Conservation (phyloP, 2,113 vertebrate species). For the Urocynchramus pylzowi region DNA sequence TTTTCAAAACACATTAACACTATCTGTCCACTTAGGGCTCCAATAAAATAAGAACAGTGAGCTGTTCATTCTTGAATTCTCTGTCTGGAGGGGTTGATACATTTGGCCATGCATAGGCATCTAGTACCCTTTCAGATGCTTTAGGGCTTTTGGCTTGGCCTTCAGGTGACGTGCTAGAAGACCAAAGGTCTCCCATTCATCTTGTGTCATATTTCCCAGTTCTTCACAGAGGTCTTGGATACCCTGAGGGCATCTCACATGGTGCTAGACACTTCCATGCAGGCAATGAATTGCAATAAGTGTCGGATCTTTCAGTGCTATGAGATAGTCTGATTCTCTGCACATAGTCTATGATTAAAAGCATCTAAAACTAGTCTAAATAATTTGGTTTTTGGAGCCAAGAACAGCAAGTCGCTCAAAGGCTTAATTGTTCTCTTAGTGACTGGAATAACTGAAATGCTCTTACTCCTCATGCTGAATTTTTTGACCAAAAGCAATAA, state of each 20-base stretch:
- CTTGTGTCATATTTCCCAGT: background rate
- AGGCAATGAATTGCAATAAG: background rate
- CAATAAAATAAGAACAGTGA: background rate
- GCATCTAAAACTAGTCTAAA: background rate
- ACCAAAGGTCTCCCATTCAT: background rate
- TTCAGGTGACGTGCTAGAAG: background rate
- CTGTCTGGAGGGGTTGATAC: background rate
- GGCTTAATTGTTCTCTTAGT: slow-evolving; percentile 7
- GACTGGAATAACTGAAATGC: background rate
- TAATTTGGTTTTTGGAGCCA: background rate
- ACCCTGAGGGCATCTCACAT: background rate
- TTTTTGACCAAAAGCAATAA: slow-evolving; percentile 35
- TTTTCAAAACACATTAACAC: background rate
- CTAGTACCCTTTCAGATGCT: background rate
- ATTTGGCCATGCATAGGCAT: background rate
- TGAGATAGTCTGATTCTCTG: background rate
- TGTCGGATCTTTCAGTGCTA: background rate
- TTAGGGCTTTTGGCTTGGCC: background rate
- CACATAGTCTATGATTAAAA: background rate
- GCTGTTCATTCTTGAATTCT: background rate
- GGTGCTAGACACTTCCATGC: background rate
- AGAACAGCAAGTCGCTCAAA: background rate
- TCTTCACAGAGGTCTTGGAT: background rate
- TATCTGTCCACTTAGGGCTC: background rate
- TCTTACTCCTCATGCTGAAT: background rate